These are phyloP conservation scores for Atlantisia rogersi DNA, from an alignment of 2,113 vertebrate species.

Conservation along the genomic window DNA sequence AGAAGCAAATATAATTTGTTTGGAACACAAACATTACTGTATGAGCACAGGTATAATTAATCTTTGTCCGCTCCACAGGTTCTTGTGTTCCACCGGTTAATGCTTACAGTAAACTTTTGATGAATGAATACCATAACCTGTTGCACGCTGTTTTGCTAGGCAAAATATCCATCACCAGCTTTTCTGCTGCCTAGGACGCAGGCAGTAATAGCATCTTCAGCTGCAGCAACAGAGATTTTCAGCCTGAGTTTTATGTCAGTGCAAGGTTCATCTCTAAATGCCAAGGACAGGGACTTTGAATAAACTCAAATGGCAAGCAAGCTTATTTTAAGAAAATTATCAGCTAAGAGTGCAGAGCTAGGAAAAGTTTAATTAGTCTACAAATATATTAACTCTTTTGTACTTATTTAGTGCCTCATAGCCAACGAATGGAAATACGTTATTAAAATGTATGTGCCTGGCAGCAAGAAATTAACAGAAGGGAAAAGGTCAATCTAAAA, in stretches of 20 bases:
- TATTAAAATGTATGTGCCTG: background rate
- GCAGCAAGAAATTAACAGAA: slow-evolving; percentile 31
- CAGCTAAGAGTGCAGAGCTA: background rate
- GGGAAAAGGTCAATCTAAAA: slow-evolving; percentile 37
- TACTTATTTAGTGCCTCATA: background rate
- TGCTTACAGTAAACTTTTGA: slow-evolving; percentile 77
- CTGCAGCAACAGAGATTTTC: background rate
- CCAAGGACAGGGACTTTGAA: background rate
- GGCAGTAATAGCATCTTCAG: background rate
- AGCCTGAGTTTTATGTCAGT: background rate
- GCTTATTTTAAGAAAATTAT: slow-evolving; percentile 25
- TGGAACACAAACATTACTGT: slow-evolving; percentile 86
- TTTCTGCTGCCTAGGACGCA: background rate
- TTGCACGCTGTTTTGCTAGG: slow-evolving; percentile 25
- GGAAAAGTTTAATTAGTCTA: background rate
- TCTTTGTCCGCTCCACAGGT: slow-evolving; percentile 81
- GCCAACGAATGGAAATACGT: background rate
- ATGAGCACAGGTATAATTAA: slow-evolving; percentile 84
- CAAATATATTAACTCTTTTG: slow-evolving; percentile 18
- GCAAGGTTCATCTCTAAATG: background rate
- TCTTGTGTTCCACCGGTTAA: slow-evolving; percentile 69
- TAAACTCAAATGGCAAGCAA: background rate
- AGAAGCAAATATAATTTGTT: slow-evolving; percentile 90
- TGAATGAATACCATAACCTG: slow-evolving; percentile 66
- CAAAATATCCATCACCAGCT: background rate